Conservation (phyloP, 2,888 invertebrate genomes). For the Eupsilia transversa region DNA sequence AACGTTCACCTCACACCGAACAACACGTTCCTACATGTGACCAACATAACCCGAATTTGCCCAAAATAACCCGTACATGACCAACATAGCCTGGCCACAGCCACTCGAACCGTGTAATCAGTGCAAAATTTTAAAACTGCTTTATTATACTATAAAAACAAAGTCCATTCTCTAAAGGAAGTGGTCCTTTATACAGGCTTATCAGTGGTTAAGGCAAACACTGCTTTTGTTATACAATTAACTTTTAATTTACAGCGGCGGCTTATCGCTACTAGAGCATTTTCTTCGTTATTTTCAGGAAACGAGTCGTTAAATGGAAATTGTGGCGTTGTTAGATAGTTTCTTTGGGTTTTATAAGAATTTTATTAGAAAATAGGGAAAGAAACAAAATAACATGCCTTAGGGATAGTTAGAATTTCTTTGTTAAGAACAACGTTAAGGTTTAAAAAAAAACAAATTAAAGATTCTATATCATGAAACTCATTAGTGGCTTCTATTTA, state of each 20-base stretch:
- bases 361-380: conserved; percentile 35
- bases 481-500: neutral
- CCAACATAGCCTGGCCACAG: conserved; percentile 33
- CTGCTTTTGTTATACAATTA: conserved; percentile 80
- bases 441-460: neutral
- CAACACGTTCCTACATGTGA: neutral
- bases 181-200: conserved; percentile 72
- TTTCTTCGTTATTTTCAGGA: conserved; percentile 77
- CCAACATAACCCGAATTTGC: neutral
- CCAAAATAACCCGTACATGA: neutral
- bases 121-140: conserved; percentile 65
- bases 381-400: conserved; percentile 6
- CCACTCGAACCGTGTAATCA: conserved; percentile 55
- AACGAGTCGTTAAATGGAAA: conserved; percentile 69
- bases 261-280: conserved; percentile 71
- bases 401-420: neutral
- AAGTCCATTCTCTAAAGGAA: conserved; percentile 72
- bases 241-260: conserved; percentile 78
- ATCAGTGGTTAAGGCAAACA: conserved; percentile 78
- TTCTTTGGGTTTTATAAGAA: conserved; percentile 21
- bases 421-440: neutral
- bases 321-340: conserved; percentile 51
- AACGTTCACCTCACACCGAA: neutral
- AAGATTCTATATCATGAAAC: neutral
- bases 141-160: conserved; percentile 59